Evolutionary conservation across 2,888 invertebrate species (phyloP).

Genomic region (Tinea semifulvella): DNA sequence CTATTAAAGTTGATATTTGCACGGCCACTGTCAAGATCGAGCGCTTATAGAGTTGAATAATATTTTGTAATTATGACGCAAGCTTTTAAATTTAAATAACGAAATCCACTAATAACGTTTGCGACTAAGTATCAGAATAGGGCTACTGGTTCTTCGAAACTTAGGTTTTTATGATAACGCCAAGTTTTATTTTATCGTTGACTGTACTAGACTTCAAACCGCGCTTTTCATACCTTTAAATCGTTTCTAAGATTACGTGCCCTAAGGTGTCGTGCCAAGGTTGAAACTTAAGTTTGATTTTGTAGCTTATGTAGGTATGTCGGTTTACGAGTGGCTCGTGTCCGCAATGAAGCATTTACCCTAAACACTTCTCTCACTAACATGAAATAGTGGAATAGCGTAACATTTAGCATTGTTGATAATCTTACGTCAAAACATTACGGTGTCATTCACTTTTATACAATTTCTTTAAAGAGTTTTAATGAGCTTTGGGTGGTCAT

Average conservation of each 20-base stretch:
- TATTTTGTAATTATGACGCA: too few species aligned
- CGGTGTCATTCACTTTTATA: neutral
- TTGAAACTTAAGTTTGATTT: neutral
- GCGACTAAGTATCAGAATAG: too few species aligned
- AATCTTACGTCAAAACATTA: conserved; percentile 3
- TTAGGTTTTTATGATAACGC: neutral
- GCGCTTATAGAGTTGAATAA: too few species aligned
- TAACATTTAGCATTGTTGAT: conserved; percentile 8
- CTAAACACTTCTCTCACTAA: conserved; percentile 51
- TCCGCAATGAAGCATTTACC: conserved; percentile 61
- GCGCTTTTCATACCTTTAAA: neutral
- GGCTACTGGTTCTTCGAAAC: too few species aligned
- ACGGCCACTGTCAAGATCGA: too few species aligned
- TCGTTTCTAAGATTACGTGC: neutral
- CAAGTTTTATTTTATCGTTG: too few species aligned
- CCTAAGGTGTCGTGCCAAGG: neutral
- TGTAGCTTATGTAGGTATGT: neutral
- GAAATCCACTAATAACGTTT: too few species aligned
- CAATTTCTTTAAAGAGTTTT: too few species aligned
- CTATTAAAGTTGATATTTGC: too few species aligned
- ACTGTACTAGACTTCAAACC: neutral
- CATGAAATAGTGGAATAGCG: conserved; percentile 30
- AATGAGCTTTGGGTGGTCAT: too few species aligned
- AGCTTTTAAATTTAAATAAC: too few species aligned
- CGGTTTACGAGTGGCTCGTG: conserved; percentile 61